Evolutionary conservation across 2,888 invertebrate genomes (phyloP).

Genomic region (Nephrotoma guestfalica): DNA sequence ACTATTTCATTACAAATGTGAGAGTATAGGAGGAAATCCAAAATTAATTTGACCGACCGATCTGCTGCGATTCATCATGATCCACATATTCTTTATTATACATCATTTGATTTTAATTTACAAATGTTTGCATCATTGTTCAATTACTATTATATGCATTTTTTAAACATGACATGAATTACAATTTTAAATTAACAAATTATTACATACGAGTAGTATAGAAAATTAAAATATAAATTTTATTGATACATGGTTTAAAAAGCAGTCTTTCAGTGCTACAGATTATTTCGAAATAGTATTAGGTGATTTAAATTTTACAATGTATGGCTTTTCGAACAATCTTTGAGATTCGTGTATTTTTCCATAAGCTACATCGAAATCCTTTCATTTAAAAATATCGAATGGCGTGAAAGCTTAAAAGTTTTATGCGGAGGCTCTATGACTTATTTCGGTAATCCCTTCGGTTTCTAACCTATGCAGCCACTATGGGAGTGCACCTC

Average conservation of each 20-base stretch:
- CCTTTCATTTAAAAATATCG: too few relatives aligned
- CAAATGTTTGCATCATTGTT: constrained; percentile 39
- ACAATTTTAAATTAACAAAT: background rate
- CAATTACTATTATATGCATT: constrained; percentile 23
- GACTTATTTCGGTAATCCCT: too few relatives aligned
- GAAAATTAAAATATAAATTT: background rate
- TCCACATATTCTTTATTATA: constrained; percentile 67
- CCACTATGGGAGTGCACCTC: too few relatives aligned
- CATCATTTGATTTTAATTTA: constrained; percentile 61
- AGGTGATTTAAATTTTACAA: too few relatives aligned
- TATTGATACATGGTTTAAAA: background rate
- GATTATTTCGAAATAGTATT: too few relatives aligned
- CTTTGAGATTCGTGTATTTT: too few relatives aligned
- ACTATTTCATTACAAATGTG: constrained; percentile 58
- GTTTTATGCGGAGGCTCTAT: too few relatives aligned
- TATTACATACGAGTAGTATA: background rate
- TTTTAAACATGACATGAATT: constrained; percentile 3
- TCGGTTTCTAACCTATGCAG: too few relatives aligned
- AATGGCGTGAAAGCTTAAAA: too few relatives aligned
- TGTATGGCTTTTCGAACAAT: too few relatives aligned
- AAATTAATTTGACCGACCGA: constrained; percentile 70
- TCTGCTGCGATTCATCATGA: constrained; percentile 53
- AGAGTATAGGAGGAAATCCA: constrained; percentile 77
- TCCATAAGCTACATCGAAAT: too few relatives aligned
- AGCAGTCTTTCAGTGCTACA: background rate